Conservation (phyloP, 2,113 vertebrate genomes). For the Pseudonaja textilis region DNA sequence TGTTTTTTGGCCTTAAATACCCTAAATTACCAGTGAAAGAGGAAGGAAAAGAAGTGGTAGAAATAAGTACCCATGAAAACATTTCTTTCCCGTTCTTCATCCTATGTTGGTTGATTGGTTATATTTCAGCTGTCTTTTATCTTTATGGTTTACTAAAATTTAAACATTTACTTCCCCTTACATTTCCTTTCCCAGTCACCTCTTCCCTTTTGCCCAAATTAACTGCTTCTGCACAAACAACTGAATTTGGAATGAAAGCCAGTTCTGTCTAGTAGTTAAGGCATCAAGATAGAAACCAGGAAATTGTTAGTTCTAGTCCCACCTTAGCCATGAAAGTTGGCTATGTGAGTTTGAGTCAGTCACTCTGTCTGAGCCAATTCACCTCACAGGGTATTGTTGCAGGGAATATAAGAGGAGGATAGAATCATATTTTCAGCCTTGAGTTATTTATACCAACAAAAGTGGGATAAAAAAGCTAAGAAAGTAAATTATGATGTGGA, state of each 20-base stretch:
- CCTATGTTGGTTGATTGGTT: not conserved
- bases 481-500: not conserved
- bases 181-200: not conserved
- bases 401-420: not conserved
- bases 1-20: not conserved
- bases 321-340: not conserved
- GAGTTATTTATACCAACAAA: not conserved
- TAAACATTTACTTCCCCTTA: not conserved
- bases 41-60: not conserved
- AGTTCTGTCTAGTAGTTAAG: not conserved
- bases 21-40: not conserved
- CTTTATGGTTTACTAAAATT: not conserved
- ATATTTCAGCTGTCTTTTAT: not conserved
- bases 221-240: not conserved
- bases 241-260: not conserved
- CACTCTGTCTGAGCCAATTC: not conserved
- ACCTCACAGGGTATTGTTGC: not conserved
- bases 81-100: not conserved
- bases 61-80: not conserved
- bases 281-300: not conserved
- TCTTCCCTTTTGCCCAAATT: not conserved
- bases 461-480: not conserved
- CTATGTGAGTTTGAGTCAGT: not conserved
- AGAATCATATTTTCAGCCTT: not conserved
- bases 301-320: not conserved